A percentile compares a stretch with the other conserved stretches of the same genome.
Evolutionary conservation across 2,888 invertebrate genomes (phyloP).

Genomic region (Marasmarcha lunaedactyla): DNA sequence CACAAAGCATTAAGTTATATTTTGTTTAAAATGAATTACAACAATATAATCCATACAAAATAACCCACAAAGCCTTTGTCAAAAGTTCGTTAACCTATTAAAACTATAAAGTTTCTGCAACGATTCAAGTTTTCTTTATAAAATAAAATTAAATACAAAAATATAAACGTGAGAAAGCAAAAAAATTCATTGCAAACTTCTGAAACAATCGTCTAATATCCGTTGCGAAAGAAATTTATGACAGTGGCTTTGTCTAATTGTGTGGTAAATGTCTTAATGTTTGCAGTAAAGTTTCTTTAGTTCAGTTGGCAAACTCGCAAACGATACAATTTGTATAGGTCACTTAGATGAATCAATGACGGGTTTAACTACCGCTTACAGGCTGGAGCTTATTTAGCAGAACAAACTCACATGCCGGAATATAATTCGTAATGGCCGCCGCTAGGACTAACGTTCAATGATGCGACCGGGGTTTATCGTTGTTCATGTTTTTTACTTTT

Average conservation of each 20-base stretch:
- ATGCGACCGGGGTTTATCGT: too few species aligned
- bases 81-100: constrained; percentile 21
- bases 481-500: too few species aligned
- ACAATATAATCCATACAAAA: constrained; percentile 18
- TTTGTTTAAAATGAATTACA: too few species aligned
- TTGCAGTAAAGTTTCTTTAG: not conserved
- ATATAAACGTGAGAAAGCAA: not conserved
- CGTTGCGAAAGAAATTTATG: not conserved
- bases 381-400: too few species aligned
- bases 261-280: not conserved
- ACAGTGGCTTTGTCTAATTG: not conserved
- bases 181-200: not conserved
- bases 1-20: too few species aligned
- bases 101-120: constrained; percentile 16
- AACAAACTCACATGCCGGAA: too few species aligned
- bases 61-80: constrained; percentile 10
- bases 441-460: too few species aligned
- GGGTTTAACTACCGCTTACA: too few species aligned
- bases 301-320: too few species aligned
- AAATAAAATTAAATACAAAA: not conserved
- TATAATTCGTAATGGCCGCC: too few species aligned
- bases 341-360: too few species aligned
- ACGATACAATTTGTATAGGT: too few species aligned
- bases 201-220: not conserved
- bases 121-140: constrained; percentile 2